A percentile compares a stretch with the other conserved stretches of the same genome.
Evolutionary conservation across 2,113 vertebrate species (phyloP).

Genomic region (Chionodraco myersi): DNA sequence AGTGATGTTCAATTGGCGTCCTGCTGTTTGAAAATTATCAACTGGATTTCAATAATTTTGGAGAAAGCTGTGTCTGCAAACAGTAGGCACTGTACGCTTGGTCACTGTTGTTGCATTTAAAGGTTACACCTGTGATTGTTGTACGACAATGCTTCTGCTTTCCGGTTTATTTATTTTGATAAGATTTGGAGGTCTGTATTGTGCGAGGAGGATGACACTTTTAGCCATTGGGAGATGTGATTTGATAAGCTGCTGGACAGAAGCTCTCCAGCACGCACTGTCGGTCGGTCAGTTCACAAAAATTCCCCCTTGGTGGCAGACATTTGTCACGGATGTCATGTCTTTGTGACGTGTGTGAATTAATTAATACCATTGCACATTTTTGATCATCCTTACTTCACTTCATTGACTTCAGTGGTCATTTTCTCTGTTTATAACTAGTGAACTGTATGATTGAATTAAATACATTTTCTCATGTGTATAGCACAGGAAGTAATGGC

Average conservation of each 20-base stretch:
- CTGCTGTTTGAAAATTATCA: background rate
- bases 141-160: background rate
- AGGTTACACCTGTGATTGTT: background rate
- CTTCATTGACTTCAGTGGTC: background rate
- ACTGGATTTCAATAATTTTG: background rate
- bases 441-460: background rate
- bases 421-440: background rate
- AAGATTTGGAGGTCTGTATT: too few relatives aligned
- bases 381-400: background rate
- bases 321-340: too few relatives aligned
- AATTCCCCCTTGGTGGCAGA: too few relatives aligned
- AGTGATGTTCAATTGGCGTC: background rate
- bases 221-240: too few relatives aligned
- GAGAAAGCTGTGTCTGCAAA: background rate
- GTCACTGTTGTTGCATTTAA: background rate
- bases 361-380: too few relatives aligned
- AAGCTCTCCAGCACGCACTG: too few relatives aligned
- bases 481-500: background rate
- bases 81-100: background rate
- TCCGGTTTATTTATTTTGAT: too few relatives aligned
- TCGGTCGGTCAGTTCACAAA: too few relatives aligned
- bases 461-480: too few relatives aligned
- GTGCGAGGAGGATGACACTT: too few relatives aligned
- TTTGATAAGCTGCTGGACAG: too few relatives aligned
- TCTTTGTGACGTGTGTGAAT: too few relatives aligned